Conservation (phyloP, 2,888 invertebrate genomes). For the Sicus ferrugineus region DNA sequence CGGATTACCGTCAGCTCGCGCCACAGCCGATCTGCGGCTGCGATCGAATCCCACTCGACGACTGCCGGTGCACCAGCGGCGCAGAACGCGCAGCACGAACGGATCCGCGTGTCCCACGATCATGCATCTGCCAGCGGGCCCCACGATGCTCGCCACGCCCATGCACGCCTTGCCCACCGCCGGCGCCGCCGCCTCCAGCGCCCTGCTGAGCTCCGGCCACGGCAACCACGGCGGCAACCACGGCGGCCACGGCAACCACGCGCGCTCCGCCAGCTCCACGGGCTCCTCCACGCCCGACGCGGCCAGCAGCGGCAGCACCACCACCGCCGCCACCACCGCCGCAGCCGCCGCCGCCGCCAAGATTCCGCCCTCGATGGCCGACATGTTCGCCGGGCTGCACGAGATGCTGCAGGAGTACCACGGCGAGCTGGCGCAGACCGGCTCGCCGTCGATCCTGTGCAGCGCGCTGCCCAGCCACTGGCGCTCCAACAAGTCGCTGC, state of each 20-base stretch:
- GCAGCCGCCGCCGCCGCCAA: conserved; percentile 57
- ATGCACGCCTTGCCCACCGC: conserved; percentile 45
- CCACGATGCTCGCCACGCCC: conserved; percentile 58
- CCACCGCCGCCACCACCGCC: conserved; percentile 49
- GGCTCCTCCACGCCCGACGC: conserved; percentile 48
- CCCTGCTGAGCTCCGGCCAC: conserved; percentile 20
- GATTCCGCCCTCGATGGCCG: conserved; percentile 73
- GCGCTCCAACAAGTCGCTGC: conserved; percentile 97
- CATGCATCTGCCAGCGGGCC: conserved; percentile 63
- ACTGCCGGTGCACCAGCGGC: too few species aligned
- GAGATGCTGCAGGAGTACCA: conserved; percentile 87
- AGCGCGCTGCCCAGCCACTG: conserved; percentile 94
- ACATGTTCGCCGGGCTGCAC: conserved; percentile 77
- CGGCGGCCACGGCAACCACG: conserved; percentile 37
- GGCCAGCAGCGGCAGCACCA: conserved; percentile 52
- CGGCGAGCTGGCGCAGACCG: conserved; percentile 93
- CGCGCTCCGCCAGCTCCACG: conserved; percentile 44
- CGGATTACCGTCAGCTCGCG: background rate
- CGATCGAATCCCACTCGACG: too few species aligned
- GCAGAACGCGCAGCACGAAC: background rate
- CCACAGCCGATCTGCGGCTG: background rate
- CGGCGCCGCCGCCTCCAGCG: conserved; percentile 17
- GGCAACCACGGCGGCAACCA: conserved; percentile 45
- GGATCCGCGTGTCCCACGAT: conserved; percentile 41
- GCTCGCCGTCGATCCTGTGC: conserved; percentile 94